Evolutionary conservation across 2,797 vertebrate species (phyloP).

Genomic region (Halcyon leucocephala): DNA sequence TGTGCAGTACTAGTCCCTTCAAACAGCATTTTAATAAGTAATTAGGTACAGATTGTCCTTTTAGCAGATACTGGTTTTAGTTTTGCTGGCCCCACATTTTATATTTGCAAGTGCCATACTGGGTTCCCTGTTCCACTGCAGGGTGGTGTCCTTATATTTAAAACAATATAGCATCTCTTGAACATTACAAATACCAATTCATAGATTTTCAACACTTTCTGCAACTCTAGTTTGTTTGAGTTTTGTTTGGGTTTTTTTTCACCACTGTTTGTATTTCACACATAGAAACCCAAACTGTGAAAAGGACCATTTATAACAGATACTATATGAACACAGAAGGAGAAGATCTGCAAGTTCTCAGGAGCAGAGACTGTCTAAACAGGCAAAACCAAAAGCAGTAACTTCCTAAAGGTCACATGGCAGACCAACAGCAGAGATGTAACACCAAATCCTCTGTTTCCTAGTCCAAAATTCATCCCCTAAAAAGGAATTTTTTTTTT

Average conservation of each 20-base stretch:
- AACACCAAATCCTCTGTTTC: neutral
- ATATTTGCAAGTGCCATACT: neutral
- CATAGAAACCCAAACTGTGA: neutral
- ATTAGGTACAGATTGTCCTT: neutral
- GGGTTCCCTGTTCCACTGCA: neutral
- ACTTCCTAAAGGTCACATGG: neutral
- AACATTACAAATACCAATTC: neutral
- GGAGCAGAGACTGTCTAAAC: neutral
- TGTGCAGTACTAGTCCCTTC: neutral
- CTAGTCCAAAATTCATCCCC: neutral
- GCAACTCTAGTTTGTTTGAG: neutral
- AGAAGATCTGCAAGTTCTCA: neutral
- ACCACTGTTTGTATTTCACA: neutral
- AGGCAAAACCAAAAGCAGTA: neutral
- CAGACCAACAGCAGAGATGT: neutral
- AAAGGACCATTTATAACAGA: neutral
- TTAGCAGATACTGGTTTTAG: neutral
- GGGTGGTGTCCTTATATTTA: accelerated
- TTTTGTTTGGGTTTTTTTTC: neutral
- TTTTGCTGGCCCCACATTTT: neutral
- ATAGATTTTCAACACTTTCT: neutral
- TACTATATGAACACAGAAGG: neutral
- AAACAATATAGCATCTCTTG: neutral
- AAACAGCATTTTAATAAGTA: neutral
- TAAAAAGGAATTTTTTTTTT: neutral